Conservation (phyloP, 2,113 vertebrate species). For the Tachuris rubrigastra region DNA sequence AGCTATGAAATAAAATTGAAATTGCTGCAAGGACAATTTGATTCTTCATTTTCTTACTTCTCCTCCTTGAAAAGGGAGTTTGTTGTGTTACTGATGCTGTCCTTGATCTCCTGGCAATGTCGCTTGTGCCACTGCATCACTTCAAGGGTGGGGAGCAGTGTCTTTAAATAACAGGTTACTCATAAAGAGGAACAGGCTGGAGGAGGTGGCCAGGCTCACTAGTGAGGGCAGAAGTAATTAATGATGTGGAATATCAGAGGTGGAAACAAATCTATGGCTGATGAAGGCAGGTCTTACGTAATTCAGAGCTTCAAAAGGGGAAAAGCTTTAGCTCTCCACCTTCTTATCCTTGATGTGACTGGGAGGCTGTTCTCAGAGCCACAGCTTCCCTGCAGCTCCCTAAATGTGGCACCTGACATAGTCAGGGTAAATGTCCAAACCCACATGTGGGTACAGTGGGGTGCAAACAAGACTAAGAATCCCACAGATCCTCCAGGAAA, state of each 20-base stretch:
- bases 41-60: not conserved
- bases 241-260: not conserved
- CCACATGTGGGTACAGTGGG: not conserved
- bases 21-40: not conserved
- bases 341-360: not conserved
- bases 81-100: not conserved
- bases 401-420: not conserved
- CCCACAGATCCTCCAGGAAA: not conserved
- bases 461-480: not conserved
- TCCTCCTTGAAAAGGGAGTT: not conserved
- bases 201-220: not conserved
- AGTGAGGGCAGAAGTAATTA: not conserved
- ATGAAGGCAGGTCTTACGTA: not conserved
- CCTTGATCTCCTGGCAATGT: not conserved
- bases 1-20: not conserved
- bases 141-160: not conserved
- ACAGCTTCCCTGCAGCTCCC: not conserved
- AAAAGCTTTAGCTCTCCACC: not conserved
- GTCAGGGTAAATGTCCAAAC: not conserved
- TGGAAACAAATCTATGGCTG: not conserved
- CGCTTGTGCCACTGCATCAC: not conserved
- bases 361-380: not conserved
- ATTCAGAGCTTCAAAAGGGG: not conserved
- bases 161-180: not conserved
- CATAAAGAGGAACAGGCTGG: not conserved